Percentiles rank a stretch among this genome's conserved stretches.
Evolutionary conservation across 1,140 invertebrate genomes (phyloP).

Genomic region (Patella vulgata): DNA sequence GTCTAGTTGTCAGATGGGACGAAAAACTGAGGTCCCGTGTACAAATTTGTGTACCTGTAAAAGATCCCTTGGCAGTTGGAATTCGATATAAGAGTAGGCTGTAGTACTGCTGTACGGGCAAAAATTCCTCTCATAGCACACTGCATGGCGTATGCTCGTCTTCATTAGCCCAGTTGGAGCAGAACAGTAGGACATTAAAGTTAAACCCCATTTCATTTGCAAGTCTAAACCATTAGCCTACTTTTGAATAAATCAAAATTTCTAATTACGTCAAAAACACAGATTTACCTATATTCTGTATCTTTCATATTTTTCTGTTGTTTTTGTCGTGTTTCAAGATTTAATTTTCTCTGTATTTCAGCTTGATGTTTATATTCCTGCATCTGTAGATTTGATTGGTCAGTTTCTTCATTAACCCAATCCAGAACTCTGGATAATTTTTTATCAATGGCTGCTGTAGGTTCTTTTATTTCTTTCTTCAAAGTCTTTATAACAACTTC

Average conservation of each 20-base stretch:
- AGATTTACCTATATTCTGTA: slow-evolving; percentile 21
- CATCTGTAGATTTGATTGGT: slow-evolving; percentile 17
- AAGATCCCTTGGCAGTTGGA: too few relatives aligned
- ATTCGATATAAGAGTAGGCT: too few relatives aligned
- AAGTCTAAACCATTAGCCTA: too few relatives aligned
- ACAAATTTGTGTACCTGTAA: too few relatives aligned
- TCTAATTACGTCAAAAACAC: neutral
- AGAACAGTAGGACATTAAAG: too few relatives aligned
- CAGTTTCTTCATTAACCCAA: slow-evolving; percentile 11
- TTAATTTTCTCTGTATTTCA: slow-evolving; percentile 9
- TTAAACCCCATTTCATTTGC: too few relatives aligned
- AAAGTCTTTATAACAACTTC: neutral
- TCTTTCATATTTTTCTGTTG: slow-evolving; percentile 19
- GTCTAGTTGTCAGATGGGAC: too few relatives aligned
- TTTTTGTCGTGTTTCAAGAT: slow-evolving; percentile 6
- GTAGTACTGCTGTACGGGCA: too few relatives aligned
- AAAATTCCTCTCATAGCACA: too few relatives aligned
- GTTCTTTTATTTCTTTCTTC: neutral
- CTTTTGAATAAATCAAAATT: neutral
- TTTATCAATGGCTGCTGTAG: neutral
- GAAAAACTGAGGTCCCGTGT: too few relatives aligned
- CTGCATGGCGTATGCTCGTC: too few relatives aligned
- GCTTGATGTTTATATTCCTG: slow-evolving; percentile 19
- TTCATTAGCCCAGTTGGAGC: too few relatives aligned
- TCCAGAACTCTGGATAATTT: slow-evolving; percentile 17